A percentile compares a stretch with the other conserved stretches of the same genome.
These are phyloP conservation scores for Spicauda simplicius DNA, from an alignment of 2,888 invertebrate genomes.

Conservation along the genomic window DNA sequence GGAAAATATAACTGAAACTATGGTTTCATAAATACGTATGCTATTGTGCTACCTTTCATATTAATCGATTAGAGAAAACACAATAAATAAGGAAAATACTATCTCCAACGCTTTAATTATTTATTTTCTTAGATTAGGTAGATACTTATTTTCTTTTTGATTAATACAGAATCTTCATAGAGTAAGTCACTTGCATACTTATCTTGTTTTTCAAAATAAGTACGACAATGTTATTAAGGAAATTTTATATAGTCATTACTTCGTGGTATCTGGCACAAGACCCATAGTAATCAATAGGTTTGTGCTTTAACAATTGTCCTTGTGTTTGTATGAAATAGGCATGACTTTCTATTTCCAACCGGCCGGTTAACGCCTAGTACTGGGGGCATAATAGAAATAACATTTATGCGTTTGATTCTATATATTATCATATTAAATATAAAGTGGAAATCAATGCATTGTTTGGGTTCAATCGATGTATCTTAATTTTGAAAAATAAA, in stretches of 20 bases:
- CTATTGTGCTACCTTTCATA: too few relatives aligned
- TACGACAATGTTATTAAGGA: background rate
- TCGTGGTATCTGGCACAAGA: slow-evolving; percentile 29
- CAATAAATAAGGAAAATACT: too few relatives aligned
- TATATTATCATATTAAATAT: background rate
- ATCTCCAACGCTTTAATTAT: background rate
- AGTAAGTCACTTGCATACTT: background rate
- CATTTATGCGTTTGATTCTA: background rate
- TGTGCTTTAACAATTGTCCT: slow-evolving; percentile 33
- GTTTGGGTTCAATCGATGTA: background rate
- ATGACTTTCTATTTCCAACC: slow-evolving; percentile 31
- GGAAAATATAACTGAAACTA: too few relatives aligned
- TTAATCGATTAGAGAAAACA: too few relatives aligned
- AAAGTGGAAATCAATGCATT: background rate
- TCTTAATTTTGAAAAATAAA: too few relatives aligned
- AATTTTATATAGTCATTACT: slow-evolving; percentile 15
- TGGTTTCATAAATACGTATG: too few relatives aligned
- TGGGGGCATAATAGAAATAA: slow-evolving; percentile 13
- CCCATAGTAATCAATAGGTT: slow-evolving; percentile 25
- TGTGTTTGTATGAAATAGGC: slow-evolving; percentile 28
- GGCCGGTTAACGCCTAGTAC: slow-evolving; percentile 30
- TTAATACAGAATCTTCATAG: background rate
- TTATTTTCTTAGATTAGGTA: background rate
- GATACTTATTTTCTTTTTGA: background rate
- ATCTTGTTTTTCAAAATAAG: background rate